Evolutionary conservation across 2,797 vertebrate species (phyloP).

Genomic region (Nyctibius grandis): DNA sequence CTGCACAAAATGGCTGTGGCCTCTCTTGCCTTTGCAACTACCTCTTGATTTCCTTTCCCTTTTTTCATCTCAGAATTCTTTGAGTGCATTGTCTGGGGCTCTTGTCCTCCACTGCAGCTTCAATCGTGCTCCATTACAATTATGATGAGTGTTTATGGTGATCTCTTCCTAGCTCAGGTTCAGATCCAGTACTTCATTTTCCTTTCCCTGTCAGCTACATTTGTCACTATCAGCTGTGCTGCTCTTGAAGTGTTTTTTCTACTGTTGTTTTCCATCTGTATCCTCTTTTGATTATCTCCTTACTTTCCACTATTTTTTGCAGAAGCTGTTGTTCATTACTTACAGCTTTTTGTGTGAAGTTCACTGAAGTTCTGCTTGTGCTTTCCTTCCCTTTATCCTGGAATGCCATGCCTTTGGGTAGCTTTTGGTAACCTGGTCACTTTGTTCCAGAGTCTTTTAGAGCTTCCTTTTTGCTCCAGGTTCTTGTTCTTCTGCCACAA

Average conservation of each 20-base stretch:
- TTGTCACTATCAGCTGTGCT: neutral
- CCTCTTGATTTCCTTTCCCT: constrained; percentile 9
- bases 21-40: neutral
- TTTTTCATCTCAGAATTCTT: neutral
- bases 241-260: neutral
- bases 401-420: neutral
- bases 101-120: neutral
- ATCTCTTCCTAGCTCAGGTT: neutral
- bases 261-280: neutral
- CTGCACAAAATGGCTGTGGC: neutral
- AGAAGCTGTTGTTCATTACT: neutral
- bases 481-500: neutral
- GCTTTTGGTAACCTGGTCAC: neutral
- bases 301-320: neutral
- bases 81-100: neutral
- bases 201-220: neutral
- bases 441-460: neutral
- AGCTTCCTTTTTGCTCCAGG: neutral
- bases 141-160: neutral
- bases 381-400: neutral
- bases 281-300: neutral
- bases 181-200: neutral
- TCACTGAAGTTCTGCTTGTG: neutral
- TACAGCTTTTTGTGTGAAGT: neutral
- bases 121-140: neutral